Evolutionary conservation across 2,888 invertebrate species (phyloP).

Genomic region (Calameuta pallipes): DNA sequence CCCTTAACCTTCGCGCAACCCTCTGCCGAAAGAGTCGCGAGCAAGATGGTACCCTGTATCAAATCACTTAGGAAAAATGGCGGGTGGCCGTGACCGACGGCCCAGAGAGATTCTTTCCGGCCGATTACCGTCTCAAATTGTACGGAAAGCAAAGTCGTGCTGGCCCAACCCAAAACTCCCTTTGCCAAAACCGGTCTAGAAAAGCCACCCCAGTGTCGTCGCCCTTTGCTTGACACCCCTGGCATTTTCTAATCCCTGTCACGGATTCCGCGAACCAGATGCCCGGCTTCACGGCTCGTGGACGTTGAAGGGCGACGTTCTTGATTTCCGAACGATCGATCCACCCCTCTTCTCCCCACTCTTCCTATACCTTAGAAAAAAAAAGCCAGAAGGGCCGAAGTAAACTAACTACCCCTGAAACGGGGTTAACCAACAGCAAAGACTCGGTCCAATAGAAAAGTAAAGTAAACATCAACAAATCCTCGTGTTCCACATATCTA

Average conservation of each 20-base stretch:
- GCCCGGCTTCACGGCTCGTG: slow-evolving; percentile 66
- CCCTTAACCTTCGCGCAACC: background rate
- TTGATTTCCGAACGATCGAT: background rate
- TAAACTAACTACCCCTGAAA: background rate
- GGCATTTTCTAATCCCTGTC: slow-evolving; percentile 42
- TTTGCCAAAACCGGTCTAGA: background rate
- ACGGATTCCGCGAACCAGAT: slow-evolving; percentile 55
- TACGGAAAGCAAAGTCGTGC: slow-evolving; percentile 34
- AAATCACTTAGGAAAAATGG: slow-evolving; percentile 34
- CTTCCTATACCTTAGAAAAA: background rate
- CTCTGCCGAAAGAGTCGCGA: background rate
- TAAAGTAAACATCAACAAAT: background rate
- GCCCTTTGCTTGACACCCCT: slow-evolving; percentile 37
- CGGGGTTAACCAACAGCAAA: background rate
- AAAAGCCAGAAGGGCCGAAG: background rate
- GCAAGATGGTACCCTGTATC: slow-evolving; percentile 7
- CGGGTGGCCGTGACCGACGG: slow-evolving; percentile 18
- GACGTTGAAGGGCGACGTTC: slow-evolving; percentile 55
- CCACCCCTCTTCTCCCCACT: background rate
- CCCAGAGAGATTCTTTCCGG: slow-evolving; percentile 33
- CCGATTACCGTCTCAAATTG: slow-evolving; percentile 45
- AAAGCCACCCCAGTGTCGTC: background rate
- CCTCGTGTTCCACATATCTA: background rate
- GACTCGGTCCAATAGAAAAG: background rate
- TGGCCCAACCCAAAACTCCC: background rate